Evolutionary conservation across 1,140 invertebrate species (phyloP), one percentile per base, ranked within the genome.

Genomic region (Lasioglossum albipes): DNA sequence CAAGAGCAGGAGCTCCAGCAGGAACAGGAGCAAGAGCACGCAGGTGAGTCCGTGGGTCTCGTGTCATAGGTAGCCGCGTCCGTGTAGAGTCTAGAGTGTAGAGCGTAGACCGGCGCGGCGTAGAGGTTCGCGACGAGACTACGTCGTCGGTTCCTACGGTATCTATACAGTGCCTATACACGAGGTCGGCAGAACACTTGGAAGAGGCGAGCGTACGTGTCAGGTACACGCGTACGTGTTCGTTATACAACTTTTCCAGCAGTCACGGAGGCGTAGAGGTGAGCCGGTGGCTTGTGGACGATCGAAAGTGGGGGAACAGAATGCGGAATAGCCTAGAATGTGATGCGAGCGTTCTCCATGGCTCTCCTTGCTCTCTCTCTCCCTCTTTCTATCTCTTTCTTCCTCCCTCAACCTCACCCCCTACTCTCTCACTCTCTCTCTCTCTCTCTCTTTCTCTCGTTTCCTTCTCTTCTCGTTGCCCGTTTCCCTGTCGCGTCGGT

Each of bases 271-370:
- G 85, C 89, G 87, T 88, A 90, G 87, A 92, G 87, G 90, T 91
- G 85, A 91, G 88, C 88, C 88, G 77, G 87, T 91, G 90, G 87
- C 88, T 87, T 83, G 86, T 85, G 83, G 80, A 83, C 86, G 83
- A 57, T 67, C 42, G 75, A 69, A 70, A 78, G 92, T 91, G 91
- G 92, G 93, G 89, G 93, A 93, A 93, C 87, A 93, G 93, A 93
- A 93, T 93, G 93, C 92, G 92, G 93, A 93, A 93, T 93, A 93
- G 93, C 92, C 93, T 93, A 93, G 93, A 93, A 93, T 93, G 93
- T 92, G 92, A 93, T 93, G 92, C 91, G 90, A 92, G 89, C 89
- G 86, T 87, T 87, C 86, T 90, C 86, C 89, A 75, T 85, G 86
- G 80, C 71, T 87, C 80, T 84, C 84, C 83, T 75, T 76, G 41